Evolutionary conservation across 2,888 invertebrate genomes (phyloP), one percentile per base, ranked within the genome.

Genomic region (Conchocele bisecta): DNA sequence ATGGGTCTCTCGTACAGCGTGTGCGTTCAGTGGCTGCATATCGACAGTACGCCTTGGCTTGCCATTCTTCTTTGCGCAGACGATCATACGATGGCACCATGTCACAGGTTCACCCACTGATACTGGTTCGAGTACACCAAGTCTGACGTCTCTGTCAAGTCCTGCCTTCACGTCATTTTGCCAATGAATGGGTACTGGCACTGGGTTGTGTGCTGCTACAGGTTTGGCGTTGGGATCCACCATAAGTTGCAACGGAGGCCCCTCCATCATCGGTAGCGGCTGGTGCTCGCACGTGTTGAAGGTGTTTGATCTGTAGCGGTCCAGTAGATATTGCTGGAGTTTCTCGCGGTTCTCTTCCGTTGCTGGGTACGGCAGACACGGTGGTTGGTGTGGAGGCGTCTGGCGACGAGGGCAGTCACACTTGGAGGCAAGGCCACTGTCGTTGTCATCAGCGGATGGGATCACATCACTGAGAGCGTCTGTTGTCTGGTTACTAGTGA

Each of bases 211-310:
- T 42, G 76, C 59, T 11, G 82, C 83, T 0, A 81, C 74, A 6
- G 82, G 84, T 22, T 31, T 42, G 9, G 83, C 83, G n/a, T 73
- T 35, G 0, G 73, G 75, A 42, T 86, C 79, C 0, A 82, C 58
- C 80, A 85, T 78, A 5, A 86, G 64, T 20, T 54, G 39, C 48
- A 83, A 63, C 1, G 76, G 80, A 20, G 82, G 81, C 9, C 76
- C 69, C 3, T 42, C 46, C 79, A 83, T 84, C 20, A 67, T 24
- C 20, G 81, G 82, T 11, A 70, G 28, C 2, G 61, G 66, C 33
- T 86, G 84, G 44, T 84, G 84, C n/a, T 76, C 71, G 58, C 83
- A 85, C 0, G 69, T 75, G 72, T 86, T 85, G 58, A 86, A 85
- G 0, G 82, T 79, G 65, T 83, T 84, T 11, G 80, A 72, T 22